Evolutionary conservation across 2,113 vertebrate species (phyloP).

Genomic region (Coracopsis vasa): DNA sequence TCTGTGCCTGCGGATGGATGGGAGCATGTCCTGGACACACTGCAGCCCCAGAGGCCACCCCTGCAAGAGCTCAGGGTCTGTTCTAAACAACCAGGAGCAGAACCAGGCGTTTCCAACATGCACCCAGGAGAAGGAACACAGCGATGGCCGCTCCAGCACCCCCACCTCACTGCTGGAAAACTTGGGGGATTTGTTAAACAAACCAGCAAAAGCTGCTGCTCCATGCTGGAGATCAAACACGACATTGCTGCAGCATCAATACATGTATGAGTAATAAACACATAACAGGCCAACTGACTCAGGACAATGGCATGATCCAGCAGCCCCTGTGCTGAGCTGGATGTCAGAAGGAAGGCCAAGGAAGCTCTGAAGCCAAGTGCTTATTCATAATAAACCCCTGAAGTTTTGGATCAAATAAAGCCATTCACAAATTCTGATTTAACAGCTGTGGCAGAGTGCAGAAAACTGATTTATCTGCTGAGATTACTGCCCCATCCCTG

Average conservation of each 20-base stretch:
- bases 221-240: background rate
- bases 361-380: background rate
- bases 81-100: background rate
- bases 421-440: background rate
- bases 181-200: background rate
- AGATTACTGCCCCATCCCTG: background rate
- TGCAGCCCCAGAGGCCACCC: background rate
- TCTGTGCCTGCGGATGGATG: fast-evolving
- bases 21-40: background rate
- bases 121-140: background rate
- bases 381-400: background rate
- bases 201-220: background rate
- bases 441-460: background rate
- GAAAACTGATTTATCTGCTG: background rate
- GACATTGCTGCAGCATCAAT: fast-evolving
- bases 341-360: background rate
- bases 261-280: fast-evolving
- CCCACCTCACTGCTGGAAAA: background rate
- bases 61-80: background rate
- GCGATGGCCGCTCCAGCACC: fast-evolving
- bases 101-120: fast-evolving
- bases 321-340: background rate
- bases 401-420: background rate
- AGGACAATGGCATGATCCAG: background rate
- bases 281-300: background rate